phyloP scores from a whole-genome alignment of 2,888 invertebrate genomes.

The Leptothorax acervorum region DNA sequence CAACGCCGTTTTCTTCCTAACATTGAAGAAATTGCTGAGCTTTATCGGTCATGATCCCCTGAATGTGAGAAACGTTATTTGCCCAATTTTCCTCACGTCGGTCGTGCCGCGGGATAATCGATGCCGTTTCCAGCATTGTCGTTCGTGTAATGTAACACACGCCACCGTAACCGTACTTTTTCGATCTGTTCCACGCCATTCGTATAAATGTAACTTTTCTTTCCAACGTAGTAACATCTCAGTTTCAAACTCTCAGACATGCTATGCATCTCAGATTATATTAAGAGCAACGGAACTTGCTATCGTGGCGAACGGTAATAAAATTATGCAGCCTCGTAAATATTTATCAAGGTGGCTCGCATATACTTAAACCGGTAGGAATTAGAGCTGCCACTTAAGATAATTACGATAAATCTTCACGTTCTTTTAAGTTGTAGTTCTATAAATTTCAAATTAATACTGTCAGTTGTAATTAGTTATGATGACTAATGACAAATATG shows the following conservation, averaged over 20 bases:
- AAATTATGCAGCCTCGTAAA: constrained; percentile 29
- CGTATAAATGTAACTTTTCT: background rate
- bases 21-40: constrained; percentile 39
- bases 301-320: constrained; percentile 4
- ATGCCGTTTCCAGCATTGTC: constrained; percentile 10
- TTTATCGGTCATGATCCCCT: constrained; percentile 52
- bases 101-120: constrained; percentile 16
- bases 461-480: background rate
- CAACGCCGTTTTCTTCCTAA: background rate
- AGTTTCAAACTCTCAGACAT: constrained; percentile 3
- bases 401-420: background rate
- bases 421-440: background rate
- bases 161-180: background rate
- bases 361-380: constrained; percentile 8
- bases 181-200: background rate
- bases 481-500: background rate
- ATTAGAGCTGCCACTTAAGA: background rate
- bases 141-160: constrained; percentile 1
- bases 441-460: constrained; percentile 2
- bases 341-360: constrained; percentile 12
- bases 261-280: constrained; percentile 19
- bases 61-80: constrained; percentile 47
- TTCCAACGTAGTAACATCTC: background rate
- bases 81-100: constrained; percentile 12
- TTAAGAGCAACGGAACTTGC: constrained; percentile 19